Percentiles rank a stretch among this genome's conserved stretches.
Evolutionary conservation across 2,888 invertebrate genomes (phyloP).

Genomic region (Lysandra bellargus): DNA sequence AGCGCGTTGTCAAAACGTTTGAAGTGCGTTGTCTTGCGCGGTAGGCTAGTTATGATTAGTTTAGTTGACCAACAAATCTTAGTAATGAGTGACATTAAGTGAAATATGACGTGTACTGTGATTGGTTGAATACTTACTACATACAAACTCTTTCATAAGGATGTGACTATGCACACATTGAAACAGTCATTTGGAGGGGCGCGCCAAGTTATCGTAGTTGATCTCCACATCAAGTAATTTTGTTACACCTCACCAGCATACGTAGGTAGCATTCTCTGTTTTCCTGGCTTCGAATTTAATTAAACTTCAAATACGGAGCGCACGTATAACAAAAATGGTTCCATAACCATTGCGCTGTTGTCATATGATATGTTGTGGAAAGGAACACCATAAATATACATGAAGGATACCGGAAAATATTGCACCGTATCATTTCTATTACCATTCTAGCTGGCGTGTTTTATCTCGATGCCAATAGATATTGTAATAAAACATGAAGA

Average conservation of each 20-base stretch:
- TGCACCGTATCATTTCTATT: constrained; percentile 30
- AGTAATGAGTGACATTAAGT: too few relatives aligned
- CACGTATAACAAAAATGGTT: constrained; percentile 19
- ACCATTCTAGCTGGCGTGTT: constrained; percentile 38
- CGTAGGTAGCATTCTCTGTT: neutral
- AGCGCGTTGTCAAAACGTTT: too few relatives aligned
- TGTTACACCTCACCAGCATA: neutral
- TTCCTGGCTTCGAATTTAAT: neutral
- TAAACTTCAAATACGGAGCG: constrained; percentile 7
- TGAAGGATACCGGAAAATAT: constrained; percentile 31
- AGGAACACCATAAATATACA: constrained; percentile 32
- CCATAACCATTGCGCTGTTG: constrained; percentile 13
- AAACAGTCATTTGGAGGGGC: too few relatives aligned
- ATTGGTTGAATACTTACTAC: too few relatives aligned
- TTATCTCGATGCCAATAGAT: constrained; percentile 42
- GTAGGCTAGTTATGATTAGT: too few relatives aligned
- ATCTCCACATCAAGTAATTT: neutral
- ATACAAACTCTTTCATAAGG: too few relatives aligned
- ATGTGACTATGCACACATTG: too few relatives aligned
- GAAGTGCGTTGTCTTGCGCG: too few relatives aligned
- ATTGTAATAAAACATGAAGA: constrained; percentile 33
- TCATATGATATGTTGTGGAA: constrained; percentile 24
- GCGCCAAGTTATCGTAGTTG: too few relatives aligned
- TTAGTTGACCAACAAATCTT: too few relatives aligned
- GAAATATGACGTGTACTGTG: too few relatives aligned